A percentile compares a stretch with the other conserved stretches of the same genome.
phyloP scores from a whole-genome alignment of 1,140 invertebrate species.

The Brachystomella parvula region DNA sequence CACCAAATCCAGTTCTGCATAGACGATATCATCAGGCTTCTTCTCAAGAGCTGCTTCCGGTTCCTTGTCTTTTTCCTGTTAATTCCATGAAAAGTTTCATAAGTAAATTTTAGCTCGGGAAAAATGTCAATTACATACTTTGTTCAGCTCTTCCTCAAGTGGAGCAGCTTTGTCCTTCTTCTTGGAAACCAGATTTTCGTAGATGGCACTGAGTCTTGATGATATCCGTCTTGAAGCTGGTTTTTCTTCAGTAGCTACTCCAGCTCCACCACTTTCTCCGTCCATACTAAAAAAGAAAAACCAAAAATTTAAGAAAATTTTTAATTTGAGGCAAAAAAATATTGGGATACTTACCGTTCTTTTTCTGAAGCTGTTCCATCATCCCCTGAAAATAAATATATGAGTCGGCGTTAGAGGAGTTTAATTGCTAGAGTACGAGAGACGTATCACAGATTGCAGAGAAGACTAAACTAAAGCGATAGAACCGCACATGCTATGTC shows the following conservation, averaged over 20 bases:
- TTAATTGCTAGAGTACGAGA: no score
- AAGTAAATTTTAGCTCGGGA: background rate
- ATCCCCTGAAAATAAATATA: constrained; percentile 25
- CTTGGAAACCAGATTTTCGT: constrained; percentile 33
- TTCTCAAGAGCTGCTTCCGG: constrained; percentile 17
- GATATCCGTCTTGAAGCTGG: constrained; percentile 18
- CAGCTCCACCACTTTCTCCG: constrained; percentile 30
- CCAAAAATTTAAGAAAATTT: background rate
- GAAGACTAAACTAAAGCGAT: no score
- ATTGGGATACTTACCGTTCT: constrained; percentile 28
- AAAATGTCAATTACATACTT: no score
- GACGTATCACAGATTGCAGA: no score
- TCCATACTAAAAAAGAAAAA: constrained; percentile 27
- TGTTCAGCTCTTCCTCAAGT: constrained; percentile 31
- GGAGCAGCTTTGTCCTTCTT: constrained; percentile 35
- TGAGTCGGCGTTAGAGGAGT: background rate
- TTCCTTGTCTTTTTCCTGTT: constrained; percentile 27
- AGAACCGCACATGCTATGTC: no score
- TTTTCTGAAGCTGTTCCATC: constrained; percentile 38
- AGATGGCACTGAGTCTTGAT: constrained; percentile 34
- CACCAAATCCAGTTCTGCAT: constrained; percentile 52
- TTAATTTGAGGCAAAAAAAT: background rate
- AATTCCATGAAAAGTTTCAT: background rate
- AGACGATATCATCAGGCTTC: constrained; percentile 48
- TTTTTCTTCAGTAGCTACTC: constrained; percentile 23